Evolutionary conservation across 2,888 invertebrate genomes (phyloP).

Genomic region (Odontothrips loti): DNA sequence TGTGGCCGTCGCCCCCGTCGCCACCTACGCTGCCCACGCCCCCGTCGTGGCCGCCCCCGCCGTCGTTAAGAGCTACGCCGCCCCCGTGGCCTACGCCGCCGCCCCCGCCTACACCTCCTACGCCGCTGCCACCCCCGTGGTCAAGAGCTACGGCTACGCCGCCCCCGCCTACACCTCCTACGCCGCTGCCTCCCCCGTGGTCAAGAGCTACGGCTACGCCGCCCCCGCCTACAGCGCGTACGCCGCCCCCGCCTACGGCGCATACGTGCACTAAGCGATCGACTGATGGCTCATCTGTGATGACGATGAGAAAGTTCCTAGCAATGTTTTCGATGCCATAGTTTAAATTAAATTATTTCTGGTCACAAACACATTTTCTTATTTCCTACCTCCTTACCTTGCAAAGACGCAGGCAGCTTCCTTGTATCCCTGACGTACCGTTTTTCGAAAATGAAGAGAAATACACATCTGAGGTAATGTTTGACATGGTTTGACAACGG

Average conservation of each 20-base stretch:
- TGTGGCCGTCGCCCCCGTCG: not conserved
- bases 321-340: not conserved
- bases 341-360: constrained; percentile 14
- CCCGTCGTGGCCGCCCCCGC: not conserved
- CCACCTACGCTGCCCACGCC: constrained; percentile 5
- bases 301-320: constrained; percentile 11
- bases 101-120: constrained; percentile 3
- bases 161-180: constrained; percentile 21
- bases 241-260: not conserved
- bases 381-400: too few relatives aligned
- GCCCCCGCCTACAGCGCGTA: not conserved
- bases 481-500: too few relatives aligned
- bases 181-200: constrained; percentile 19
- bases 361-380: not conserved
- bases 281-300: not conserved
- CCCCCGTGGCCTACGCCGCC: constrained; percentile 8
- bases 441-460: too few relatives aligned
- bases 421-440: too few relatives aligned
- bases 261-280: not conserved
- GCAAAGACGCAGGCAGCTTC: too few relatives aligned
- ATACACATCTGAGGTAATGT: too few relatives aligned
- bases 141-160: not conserved
- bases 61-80: constrained; percentile 12
- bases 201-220: constrained; percentile 24
- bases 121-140: constrained; percentile 15